Base-by-base conservation (phyloP, 1,140 invertebrate species). In the Sipha flava region DNA sequence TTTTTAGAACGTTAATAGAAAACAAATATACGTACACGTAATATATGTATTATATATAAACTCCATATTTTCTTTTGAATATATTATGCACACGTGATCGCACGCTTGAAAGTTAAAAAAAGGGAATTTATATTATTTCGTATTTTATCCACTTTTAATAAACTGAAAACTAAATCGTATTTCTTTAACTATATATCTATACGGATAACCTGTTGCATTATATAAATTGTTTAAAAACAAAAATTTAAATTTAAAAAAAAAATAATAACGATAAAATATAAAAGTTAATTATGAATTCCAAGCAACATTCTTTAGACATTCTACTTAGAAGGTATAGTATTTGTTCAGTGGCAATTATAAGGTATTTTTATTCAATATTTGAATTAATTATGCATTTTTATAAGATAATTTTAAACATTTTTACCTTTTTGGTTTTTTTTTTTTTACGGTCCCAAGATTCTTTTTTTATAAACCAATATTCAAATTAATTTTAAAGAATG, bases 201-300 rank as follows among this genome's bases (percentile, higher is more conserved):
- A 62, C 6, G 9, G 18, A 10, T 2, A 34, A 62, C 31, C 18
- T 34, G 59, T 10, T 62, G 59, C 29, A 62, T 62, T 62, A 10
- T n/a, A 62, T 62, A 62, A 40, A 6, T n/a, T 62, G 18, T 34
- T n/a, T 10, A 62, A 62, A 34, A 57, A 62, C n/a, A 64, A n/a
- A 45, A 47, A 29, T 45, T 47, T 45, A 16, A 47, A 29, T 70
- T 29, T 31, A 18, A 14, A 70, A 29, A 29, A 70, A 29, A 12
- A 26, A 45, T 26, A 43, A 57, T 40, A 6, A 6, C 37, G 37
- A 6, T 40, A 40, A 40, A 40, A 40, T 6, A 40, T 40, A 68
- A 43, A 45, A 70, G 23, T 70, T 70, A 70, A 70, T 70, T 70
- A 70, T 70, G 43, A 70, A 70, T 70, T 70, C 66, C 66, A 1